phyloP scores from a whole-genome alignment of 2,113 vertebrate species.

The Halcyon senegalensis region DNA sequence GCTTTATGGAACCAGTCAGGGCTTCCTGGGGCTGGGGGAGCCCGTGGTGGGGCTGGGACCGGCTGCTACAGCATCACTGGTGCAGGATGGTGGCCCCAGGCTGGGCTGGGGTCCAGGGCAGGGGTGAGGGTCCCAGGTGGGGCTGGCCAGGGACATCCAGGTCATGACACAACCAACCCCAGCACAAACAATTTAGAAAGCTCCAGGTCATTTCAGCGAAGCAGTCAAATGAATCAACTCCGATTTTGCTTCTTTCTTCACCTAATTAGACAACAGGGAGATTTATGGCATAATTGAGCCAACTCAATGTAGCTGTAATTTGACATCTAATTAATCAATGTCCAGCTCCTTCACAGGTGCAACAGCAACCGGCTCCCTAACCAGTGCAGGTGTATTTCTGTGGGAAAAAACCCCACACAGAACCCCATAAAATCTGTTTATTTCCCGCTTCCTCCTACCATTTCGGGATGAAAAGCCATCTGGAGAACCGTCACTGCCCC shows the following conservation, averaged over 20 bases:
- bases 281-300: slow-evolving; percentile 7
- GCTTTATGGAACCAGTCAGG: neutral
- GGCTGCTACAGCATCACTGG: neutral
- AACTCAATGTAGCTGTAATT: neutral
- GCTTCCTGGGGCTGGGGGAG: neutral
- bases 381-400: neutral
- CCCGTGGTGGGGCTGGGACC: fast-evolving
- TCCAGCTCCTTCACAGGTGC: slow-evolving; percentile 6
- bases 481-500: fast-evolving
- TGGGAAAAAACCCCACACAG: neutral
- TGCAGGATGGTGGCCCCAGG: neutral
- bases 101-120: neutral
- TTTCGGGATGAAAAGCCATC: neutral
- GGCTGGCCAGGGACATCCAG: neutral
- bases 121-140: neutral
- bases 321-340: slow-evolving; percentile 42
- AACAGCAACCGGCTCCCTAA: neutral
- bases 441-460: neutral
- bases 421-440: neutral
- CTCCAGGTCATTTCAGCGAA: neutral
- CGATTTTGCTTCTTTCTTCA: slow-evolving; percentile 6
- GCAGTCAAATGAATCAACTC: neutral
- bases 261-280: slow-evolving; percentile 28
- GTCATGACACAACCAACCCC: neutral
- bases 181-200: neutral